These are phyloP conservation scores for Atherinosoma microstoma DNA, from an alignment of 2,797 vertebrate genomes.

Conservation along the genomic window DNA sequence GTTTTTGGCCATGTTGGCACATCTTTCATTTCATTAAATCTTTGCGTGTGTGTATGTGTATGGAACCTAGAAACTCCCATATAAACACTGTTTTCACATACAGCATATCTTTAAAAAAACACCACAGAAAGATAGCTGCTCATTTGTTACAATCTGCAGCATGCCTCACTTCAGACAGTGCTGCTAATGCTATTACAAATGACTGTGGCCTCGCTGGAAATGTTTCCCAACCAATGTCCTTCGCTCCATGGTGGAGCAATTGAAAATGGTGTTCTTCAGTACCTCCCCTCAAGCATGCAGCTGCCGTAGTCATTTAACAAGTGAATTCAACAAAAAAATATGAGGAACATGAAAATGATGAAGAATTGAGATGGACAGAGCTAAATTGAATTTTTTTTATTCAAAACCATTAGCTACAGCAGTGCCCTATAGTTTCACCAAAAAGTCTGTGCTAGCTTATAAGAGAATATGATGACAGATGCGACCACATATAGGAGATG, in stretches of 20 bases:
- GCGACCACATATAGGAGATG: neutral
- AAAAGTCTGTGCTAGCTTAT: constrained; percentile 6
- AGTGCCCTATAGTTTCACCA: constrained; percentile 11
- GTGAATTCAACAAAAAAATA: constrained; percentile 52
- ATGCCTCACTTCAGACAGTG: constrained; percentile 31
- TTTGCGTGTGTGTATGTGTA: constrained; percentile 1
- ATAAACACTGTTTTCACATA: constrained; percentile 23
- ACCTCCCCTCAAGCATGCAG: constrained; percentile 44
- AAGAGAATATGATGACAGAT: constrained; percentile 48
- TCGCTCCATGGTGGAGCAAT: constrained; percentile 26
- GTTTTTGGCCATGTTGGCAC: neutral
- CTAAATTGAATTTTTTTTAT: constrained; percentile 50
- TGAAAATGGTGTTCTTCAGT: constrained; percentile 52
- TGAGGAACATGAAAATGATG: constrained; percentile 52
- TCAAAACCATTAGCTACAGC: constrained; percentile 52
- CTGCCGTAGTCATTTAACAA: constrained; percentile 55
- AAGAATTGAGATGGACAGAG: constrained; percentile 50
- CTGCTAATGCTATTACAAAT: constrained; percentile 61
- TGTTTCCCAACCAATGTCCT: constrained; percentile 22
- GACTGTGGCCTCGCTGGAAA: constrained; percentile 65
- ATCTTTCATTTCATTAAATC: constrained; percentile 12
- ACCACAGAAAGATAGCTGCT: constrained; percentile 36
- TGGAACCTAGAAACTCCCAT: constrained; percentile 13
- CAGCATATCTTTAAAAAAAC: constrained; percentile 36
- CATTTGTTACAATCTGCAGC: constrained; percentile 59